Base-by-base conservation (phyloP, 1,140 invertebrate species). In the Zaprionus africanus region DNA sequence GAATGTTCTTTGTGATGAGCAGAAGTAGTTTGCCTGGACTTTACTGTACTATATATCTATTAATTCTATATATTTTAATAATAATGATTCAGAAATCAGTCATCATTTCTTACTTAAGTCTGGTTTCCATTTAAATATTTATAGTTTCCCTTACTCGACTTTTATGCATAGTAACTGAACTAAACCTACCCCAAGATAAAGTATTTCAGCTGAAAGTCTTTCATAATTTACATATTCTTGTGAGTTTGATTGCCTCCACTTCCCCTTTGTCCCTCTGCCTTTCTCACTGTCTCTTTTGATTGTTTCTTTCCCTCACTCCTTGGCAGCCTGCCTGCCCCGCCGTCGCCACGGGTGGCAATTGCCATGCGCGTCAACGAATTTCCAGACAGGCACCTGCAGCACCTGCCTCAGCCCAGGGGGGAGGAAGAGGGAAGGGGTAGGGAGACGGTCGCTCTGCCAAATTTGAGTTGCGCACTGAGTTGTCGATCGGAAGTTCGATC, bases 341-440 rank as follows among this genome's bases (percentile, higher is more conserved):
- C 36, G 36, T 36, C 46, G 62, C 83, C 78, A 72, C 83, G 87
- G 83, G 80, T 86, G 83, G 83, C 83, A 80, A 74, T 86, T 78
- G 83, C 72, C 77, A 86, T 87, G 83, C 80, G 63, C 69, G 58
- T 76, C 83, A 77, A 66, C 81, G 46, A 68, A 71, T 76, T 70
- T 78, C 65, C 80, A 76, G 76, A 62, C 34, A 65, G 53, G n/a
- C 61, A 64, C 31, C 71, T 68, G 59, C 51, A 34, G 22, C 34
- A 22, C 3, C 9, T 19, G 41, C 36, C 53, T 22, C 15, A 17
- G 17, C 38, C 38, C 26, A 28, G 56, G 11, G 13, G 11, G 15
- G 15, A 17, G 66, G 12, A n/a, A 24, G 19, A 1, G 56, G 24
- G 4, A 7, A 51, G n/a, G 28, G 11, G 13, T 9, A 34, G 26